These are phyloP conservation scores for Cylindroiulus punctatus DNA, from an alignment of 2,888 invertebrate genomes.

Conservation along the genomic window DNA sequence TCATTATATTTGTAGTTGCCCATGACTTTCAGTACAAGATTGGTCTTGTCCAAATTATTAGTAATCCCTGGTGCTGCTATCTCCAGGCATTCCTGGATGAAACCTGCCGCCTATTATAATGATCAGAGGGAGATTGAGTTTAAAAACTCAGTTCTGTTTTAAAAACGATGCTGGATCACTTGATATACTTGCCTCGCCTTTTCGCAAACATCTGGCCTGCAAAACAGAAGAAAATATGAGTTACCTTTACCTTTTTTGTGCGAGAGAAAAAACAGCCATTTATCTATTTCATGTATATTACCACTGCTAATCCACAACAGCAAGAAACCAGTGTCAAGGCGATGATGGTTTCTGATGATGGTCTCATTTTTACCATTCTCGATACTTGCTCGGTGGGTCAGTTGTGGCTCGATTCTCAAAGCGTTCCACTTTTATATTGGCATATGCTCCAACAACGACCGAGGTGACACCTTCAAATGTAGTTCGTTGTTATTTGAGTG, in stretches of 20 bases:
- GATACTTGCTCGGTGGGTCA: not conserved
- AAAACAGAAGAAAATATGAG: not conserved
- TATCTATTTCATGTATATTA: not conserved
- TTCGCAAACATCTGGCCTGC: constrained; percentile 16
- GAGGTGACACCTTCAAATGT: not conserved
- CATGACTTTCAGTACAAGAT: no score
- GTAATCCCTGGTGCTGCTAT: no score
- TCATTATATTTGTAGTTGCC: not conserved
- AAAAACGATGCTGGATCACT: no score
- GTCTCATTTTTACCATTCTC: not conserved
- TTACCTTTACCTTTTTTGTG: not conserved
- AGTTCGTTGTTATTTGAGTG: constrained; percentile 15
- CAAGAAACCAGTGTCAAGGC: not conserved
- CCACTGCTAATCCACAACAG: not conserved
- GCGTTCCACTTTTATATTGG: not conserved
- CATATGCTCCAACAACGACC: not conserved
- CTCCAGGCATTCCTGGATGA: no score
- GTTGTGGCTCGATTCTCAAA: not conserved
- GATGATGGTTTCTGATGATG: not conserved
- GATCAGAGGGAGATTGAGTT: no score
- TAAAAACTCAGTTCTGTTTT: no score
- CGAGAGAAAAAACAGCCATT: not conserved
- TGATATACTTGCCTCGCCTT: no score
- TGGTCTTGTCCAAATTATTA: no score
- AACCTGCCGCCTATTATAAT: not conserved